Base-by-base conservation (phyloP, 1,140 invertebrate species). In the Nixonia krombeini region DNA sequence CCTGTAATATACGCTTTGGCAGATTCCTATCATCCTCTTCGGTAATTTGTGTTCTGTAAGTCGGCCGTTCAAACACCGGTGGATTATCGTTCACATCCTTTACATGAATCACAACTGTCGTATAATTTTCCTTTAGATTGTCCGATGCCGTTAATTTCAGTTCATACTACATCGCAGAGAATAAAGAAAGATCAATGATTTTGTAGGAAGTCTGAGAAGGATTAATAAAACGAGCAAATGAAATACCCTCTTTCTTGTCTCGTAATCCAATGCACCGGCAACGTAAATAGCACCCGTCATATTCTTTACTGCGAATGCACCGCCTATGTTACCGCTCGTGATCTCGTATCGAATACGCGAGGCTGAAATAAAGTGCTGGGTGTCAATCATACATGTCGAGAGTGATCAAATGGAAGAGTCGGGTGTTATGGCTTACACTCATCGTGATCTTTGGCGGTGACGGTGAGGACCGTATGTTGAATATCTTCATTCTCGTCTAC, bases 321-420 rank as follows among this genome's bases (percentile, higher is more conserved):
- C 96, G 61, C 96, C 96, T 89, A 97, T 92, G 91, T 99, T 98
- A 88, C 96, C 97, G 90, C 94, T 95, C 83, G 95, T 97, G 86
- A 98, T 98, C 90, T 97, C 95, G 89, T 98, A 98, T 88, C 95
- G 94, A 90, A 99, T 96, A 90, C 94, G 93, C 85, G 96, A 97
- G 79, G 96, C 96, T 98, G 89, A 51, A 90, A n/a, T n/a, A n/a
- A n/a, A n/a, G n/a, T n/a, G n/a, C n/a, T n/a, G n/a, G n/a, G n/a
- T n/a, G n/a, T n/a, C n/a, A n/a, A n/a, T n/a, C n/a, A n/a, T n/a
- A n/a, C n/a, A n/a, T n/a, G n/a, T n/a, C n/a, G n/a, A n/a, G n/a
- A n/a, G n/a, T n/a, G n/a, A n/a, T n/a, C n/a, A n/a, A n/a, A n/a
- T n/a, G n/a, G n/a, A n/a, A n/a, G n/a, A n/a, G n/a, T n/a, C n/a